phyloP scores from a whole-genome alignment of 2,113 vertebrate species.

The Furnarius figulus region DNA sequence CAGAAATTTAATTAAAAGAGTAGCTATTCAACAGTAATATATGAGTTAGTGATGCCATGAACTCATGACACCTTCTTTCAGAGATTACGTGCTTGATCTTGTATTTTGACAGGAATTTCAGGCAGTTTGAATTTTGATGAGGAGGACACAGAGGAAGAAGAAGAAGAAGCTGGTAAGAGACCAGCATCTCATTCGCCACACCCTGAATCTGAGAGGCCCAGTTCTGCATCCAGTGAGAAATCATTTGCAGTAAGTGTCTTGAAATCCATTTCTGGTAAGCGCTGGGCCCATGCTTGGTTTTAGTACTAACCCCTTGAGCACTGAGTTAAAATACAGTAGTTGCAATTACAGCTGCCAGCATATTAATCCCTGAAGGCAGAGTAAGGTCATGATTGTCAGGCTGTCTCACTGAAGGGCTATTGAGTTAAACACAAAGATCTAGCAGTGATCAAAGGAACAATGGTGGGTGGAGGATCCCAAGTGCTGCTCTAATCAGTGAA shows the following conservation, averaged over 20 bases:
- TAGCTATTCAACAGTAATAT: neutral
- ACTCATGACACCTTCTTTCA: neutral
- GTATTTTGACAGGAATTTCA: conserved; percentile 82
- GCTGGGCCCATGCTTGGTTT: neutral
- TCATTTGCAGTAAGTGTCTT: conserved; percentile 78
- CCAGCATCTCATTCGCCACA: conserved; percentile 67
- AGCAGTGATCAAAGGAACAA: neutral
- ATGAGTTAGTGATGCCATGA: neutral
- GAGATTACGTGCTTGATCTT: neutral
- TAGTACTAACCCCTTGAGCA: neutral
- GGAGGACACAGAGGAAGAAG: conserved; percentile 79
- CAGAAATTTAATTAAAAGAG: neutral
- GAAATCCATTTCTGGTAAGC: neutral
- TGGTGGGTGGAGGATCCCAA: neutral
- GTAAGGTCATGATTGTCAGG: neutral
- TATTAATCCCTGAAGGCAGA: neutral
- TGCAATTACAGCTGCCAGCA: neutral
- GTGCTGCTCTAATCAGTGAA: neutral
- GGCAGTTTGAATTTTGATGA: conserved; percentile 95
- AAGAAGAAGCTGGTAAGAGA: conserved; percentile 67
- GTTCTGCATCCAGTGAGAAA: conserved; percentile 82
- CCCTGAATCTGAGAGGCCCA: conserved; percentile 78
- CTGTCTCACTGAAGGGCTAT: neutral
- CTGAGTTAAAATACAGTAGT: neutral
- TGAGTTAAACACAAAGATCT: neutral